phyloP scores from a whole-genome alignment of 1,140 invertebrate genomes.

The Scaptomyza graminum region DNA sequence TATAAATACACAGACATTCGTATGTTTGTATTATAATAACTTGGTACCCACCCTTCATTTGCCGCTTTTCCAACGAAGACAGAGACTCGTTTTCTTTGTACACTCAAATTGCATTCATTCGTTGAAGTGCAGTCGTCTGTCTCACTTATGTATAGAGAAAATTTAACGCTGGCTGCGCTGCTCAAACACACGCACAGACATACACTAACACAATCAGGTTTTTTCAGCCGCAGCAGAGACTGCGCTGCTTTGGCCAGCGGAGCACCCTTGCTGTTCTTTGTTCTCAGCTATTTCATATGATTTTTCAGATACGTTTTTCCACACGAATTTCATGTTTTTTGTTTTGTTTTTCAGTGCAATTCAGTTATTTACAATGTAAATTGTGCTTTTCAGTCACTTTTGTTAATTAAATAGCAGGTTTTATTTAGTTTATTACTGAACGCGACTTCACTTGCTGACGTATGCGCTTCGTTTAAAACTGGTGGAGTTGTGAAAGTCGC shows the following conservation, averaged over 20 bases:
- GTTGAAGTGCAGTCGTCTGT: conserved; percentile 39
- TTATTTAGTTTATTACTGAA: background rate
- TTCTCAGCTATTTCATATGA: conserved; percentile 30
- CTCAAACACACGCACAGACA: conserved; percentile 19
- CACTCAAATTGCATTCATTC: conserved; percentile 55
- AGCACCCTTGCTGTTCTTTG: conserved; percentile 61
- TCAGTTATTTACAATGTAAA: background rate
- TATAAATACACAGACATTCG: conserved; percentile 35
- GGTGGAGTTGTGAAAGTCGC: conserved; percentile 23
- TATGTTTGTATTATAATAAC: background rate
- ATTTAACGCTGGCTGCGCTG: conserved; percentile 64
- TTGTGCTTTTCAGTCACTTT: background rate
- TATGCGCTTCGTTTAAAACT: conserved; percentile 22
- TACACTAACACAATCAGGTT: conserved; percentile 49
- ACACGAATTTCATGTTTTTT: conserved; percentile 21
- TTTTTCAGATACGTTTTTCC: conserved; percentile 16
- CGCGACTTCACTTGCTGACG: conserved; percentile 46
- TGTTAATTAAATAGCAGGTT: background rate
- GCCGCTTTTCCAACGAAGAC: conserved; percentile 52
- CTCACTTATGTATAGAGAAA: conserved; percentile 68
- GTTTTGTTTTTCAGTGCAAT: background rate
- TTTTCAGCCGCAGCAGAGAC: conserved; percentile 47
- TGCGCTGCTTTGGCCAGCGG: conserved; percentile 53
- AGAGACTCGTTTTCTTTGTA: conserved; percentile 80
- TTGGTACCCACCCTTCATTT: conserved; percentile 65